Percentiles rank a stretch among this genome's conserved stretches.
Evolutionary conservation across 2,113 vertebrate genomes (phyloP).

Genomic region (Nothobranchius kuhntae): DNA sequence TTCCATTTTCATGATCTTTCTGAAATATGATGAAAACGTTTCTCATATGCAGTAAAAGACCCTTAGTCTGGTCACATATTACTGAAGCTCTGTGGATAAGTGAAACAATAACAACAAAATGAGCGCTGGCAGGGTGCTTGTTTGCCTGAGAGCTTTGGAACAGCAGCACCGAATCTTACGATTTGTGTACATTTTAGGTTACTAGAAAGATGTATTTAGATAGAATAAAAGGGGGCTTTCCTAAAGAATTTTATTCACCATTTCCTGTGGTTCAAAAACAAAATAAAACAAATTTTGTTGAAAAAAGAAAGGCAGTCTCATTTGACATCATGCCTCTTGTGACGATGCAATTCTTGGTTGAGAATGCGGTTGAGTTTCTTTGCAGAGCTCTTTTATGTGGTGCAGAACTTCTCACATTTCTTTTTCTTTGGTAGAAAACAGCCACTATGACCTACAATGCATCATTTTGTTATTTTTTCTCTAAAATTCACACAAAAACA

Average conservation of each 20-base stretch:
- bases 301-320: constrained; percentile 39
- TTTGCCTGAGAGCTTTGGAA: constrained; percentile 54
- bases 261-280: constrained; percentile 73
- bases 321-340: constrained; percentile 61
- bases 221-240: constrained; percentile 73
- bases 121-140: constrained; percentile 49
- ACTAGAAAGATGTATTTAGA: constrained; percentile 68
- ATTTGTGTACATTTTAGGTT: constrained; percentile 57
- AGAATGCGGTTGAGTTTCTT: constrained; percentile 46
- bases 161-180: constrained; percentile 41
- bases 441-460: constrained; percentile 16
- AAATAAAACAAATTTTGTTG: constrained; percentile 74
- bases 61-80: constrained; percentile 47
- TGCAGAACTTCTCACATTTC: constrained; percentile 24
- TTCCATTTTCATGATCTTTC: constrained; percentile 59
- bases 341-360: constrained; percentile 24
- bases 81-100: constrained; percentile 57
- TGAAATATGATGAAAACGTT: constrained; percentile 60
- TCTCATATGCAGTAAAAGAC: constrained; percentile 65
- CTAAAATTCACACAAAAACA: constrained; percentile 12
- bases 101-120: constrained; percentile 3
- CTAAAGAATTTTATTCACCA: constrained; percentile 63
- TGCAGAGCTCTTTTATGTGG: constrained; percentile 41
- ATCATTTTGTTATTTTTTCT: constrained; percentile 1
- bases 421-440: constrained; percentile 16